Conservation (phyloP, 2,888 invertebrate genomes). For the Lasiommata megera region DNA sequence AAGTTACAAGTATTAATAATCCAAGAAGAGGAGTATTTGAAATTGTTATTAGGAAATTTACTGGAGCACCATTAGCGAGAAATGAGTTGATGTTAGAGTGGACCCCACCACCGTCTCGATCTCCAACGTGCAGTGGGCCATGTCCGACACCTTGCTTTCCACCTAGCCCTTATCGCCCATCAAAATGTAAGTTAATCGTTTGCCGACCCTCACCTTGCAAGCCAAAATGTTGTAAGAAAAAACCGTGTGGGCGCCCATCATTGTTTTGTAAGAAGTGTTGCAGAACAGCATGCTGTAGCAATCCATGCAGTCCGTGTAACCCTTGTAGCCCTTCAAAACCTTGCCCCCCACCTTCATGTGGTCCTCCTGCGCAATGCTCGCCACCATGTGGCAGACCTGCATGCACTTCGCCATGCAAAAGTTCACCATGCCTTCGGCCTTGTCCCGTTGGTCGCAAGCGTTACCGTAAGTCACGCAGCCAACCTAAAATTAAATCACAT, state of each 20-base stretch:
- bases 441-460: conserved; percentile 57
- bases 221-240: conserved; percentile 45
- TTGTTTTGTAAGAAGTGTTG: conserved; percentile 41
- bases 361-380: conserved; percentile 28
- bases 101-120: conserved; percentile 61
- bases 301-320: conserved; percentile 33
- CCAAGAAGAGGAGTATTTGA: conserved; percentile 72
- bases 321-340: conserved; percentile 37
- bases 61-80: conserved; percentile 65
- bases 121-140: conserved; percentile 43
- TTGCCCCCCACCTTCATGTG: conserved; percentile 30
- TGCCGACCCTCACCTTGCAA: conserved; percentile 49
- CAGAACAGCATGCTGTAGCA: conserved; percentile 39
- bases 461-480: conserved; percentile 49
- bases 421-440: conserved; percentile 56
- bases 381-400: conserved; percentile 38
- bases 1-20: conserved; percentile 58
- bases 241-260: conserved; percentile 41
- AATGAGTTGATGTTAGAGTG: conserved; percentile 74
- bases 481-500: conserved; percentile 55
- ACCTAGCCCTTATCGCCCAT: conserved; percentile 41
- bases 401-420: conserved; percentile 46
- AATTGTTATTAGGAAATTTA: conserved; percentile 63
- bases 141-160: conserved; percentile 39
- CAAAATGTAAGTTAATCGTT: conserved; percentile 55